Evolutionary conservation across 2,888 invertebrate genomes (phyloP), one percentile per base, ranked within the genome.

Genomic region (Pterostichus niger): DNA sequence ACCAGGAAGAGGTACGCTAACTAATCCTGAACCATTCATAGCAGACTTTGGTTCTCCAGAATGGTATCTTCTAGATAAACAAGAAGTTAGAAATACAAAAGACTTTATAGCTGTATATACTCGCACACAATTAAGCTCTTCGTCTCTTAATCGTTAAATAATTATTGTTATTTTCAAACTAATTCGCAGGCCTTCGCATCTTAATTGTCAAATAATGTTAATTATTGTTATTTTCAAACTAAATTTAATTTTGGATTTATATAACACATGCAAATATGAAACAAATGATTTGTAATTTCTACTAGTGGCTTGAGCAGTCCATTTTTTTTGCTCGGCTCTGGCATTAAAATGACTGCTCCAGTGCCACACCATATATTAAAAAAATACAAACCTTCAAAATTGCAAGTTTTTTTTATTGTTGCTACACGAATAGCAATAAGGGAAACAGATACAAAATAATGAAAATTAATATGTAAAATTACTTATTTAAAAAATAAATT

Each of bases 11-110:
- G 92, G 93, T 10, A 92, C 94, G 6, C 93, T 94, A 86, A 95
- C 96, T 0, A 93, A 95, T 86, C 96, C 96, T 0, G 90, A 91
- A 86, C 96, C 96, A 0, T 93, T 95, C 85, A 91, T 92, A 75
- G 89, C 91, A 0, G 90, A 93, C 83, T 91, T 93, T 80, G 88
- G 90, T 0, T 84, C 85, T 4, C 83, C 87, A 0, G 89, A 90
- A 0, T 96, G 95, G 95, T 87, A 85, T 35, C 88, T 95, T 9
- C 87, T 89, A n/a, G 88, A 89, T 17, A 91, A 89, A 75, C 91
- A 93, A 86, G 92, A 94, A 90, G 92, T 96, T 64, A 91, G 92
- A 85, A 88, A 91, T 84, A 93, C 93, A 56, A 90, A 91, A 85
- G 95, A 96, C 89, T 92, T 92, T 87, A 93, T 95, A 85, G 93